Evolutionary conservation across 2,888 invertebrate genomes (phyloP).

Genomic region (Beris morrisii): DNA sequence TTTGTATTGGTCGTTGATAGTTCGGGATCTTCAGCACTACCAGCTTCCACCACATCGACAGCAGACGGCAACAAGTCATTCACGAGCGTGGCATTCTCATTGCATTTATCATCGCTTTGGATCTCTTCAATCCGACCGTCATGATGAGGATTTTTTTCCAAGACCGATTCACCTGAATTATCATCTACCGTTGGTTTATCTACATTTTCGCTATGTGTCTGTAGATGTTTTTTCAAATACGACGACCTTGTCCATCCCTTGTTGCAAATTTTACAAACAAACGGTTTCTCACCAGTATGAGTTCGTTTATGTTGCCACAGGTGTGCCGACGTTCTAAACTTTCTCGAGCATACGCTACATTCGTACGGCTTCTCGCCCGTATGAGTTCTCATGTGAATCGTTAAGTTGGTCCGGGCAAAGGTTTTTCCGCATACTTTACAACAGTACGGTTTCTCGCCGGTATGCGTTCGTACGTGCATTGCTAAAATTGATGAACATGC

Average conservation of each 20-base stretch:
- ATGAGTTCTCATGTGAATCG: slow-evolving; percentile 60
- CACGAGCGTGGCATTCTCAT: slow-evolving; percentile 32
- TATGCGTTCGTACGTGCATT: slow-evolving; percentile 54
- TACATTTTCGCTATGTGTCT: neutral
- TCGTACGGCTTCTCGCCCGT: slow-evolving; percentile 57
- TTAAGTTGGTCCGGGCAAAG: slow-evolving; percentile 47
- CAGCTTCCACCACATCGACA: slow-evolving; percentile 13
- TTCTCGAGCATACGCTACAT: slow-evolving; percentile 49
- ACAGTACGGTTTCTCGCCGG: slow-evolving; percentile 53
- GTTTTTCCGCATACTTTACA: slow-evolving; percentile 42
- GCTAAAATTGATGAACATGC: slow-evolving; percentile 53
- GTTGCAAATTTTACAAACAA: slow-evolving; percentile 58
- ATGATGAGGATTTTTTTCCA: slow-evolving; percentile 1
- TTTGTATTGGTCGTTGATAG: slow-evolving; percentile 11
- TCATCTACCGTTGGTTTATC: no score
- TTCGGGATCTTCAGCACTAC: slow-evolving; percentile 1
- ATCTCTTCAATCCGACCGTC: slow-evolving; percentile 16
- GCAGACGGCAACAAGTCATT: slow-evolving; percentile 36
- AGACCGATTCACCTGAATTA: neutral
- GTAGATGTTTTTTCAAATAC: slow-evolving; percentile 54
- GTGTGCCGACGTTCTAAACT: slow-evolving; percentile 54
- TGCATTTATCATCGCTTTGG: slow-evolving; percentile 28
- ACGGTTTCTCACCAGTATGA: slow-evolving; percentile 54
- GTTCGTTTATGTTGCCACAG: slow-evolving; percentile 53
- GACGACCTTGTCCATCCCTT: slow-evolving; percentile 53